Conservation (phyloP, 2,888 invertebrate species). For the Furcula furcula region DNA sequence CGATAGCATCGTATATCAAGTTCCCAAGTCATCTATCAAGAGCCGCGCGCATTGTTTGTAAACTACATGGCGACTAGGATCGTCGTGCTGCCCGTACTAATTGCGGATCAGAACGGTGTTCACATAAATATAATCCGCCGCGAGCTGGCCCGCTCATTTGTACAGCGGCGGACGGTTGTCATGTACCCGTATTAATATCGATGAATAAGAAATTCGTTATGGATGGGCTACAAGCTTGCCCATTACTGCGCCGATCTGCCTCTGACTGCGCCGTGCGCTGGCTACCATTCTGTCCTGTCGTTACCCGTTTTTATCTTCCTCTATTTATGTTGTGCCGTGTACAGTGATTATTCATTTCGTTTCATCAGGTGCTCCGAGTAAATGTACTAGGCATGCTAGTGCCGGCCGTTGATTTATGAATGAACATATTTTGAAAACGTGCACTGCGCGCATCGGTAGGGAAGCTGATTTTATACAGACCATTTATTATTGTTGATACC, state of each 20-base stretch:
- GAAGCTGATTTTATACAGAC: background rate
- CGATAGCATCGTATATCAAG: conserved; percentile 33
- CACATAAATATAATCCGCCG: conserved; percentile 75
- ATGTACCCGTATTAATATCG: conserved; percentile 78
- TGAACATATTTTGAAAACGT: conserved; percentile 32
- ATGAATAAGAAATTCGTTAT: conserved; percentile 81
- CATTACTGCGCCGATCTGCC: conserved; percentile 63
- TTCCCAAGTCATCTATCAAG: conserved; percentile 29
- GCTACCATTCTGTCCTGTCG: conserved; percentile 66
- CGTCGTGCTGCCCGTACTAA: conserved; percentile 60
- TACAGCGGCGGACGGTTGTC: conserved; percentile 73
- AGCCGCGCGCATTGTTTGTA: conserved; percentile 37
- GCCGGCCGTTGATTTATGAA: conserved; percentile 40
- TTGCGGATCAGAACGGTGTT: conserved; percentile 72
- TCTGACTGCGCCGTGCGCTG: conserved; percentile 48
- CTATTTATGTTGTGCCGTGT: conserved; percentile 60
- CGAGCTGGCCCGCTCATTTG: conserved; percentile 74
- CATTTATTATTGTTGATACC: no score
- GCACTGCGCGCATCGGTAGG: conserved; percentile 11
- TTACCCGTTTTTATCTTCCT: conserved; percentile 61
- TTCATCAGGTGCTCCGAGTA: conserved; percentile 34
- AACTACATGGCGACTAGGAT: conserved; percentile 35
- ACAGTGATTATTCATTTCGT: conserved; percentile 42
- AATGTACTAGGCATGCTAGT: conserved; percentile 28
- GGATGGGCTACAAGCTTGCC: conserved; percentile 74